phyloP scores from a whole-genome alignment of 2,113 vertebrate genomes.

The Diglossa brunneiventris region DNA sequence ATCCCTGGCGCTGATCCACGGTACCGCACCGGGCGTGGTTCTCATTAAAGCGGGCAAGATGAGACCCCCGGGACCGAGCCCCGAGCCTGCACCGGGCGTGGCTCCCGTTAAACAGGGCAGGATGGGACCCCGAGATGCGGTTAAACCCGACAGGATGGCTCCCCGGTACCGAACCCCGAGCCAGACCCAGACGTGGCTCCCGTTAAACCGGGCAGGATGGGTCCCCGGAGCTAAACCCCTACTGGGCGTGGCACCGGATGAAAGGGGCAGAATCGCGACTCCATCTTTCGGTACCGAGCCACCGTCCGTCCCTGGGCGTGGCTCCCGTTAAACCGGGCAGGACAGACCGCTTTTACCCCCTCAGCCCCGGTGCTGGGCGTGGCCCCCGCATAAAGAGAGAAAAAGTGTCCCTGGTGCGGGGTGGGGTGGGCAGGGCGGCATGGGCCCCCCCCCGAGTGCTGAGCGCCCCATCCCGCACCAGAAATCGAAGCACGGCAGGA shows the following conservation, averaged over 20 bases:
- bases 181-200: background rate
- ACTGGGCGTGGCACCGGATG: background rate
- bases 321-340: background rate
- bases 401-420: background rate
- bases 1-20: no score
- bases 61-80: no score
- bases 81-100: no score
- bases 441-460: background rate
- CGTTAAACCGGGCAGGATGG: background rate
- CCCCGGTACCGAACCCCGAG: background rate
- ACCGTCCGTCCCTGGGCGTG: background rate
- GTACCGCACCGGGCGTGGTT: background rate
- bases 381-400: background rate
- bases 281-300: background rate
- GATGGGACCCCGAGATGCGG: background rate
- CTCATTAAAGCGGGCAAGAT: no score
- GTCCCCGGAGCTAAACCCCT: background rate
- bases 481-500: background rate
- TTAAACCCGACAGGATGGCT: background rate
- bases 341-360: background rate
- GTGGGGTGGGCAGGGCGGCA: background rate
- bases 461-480: background rate
- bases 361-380: background rate
- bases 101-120: background rate
- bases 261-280: background rate